These are phyloP conservation scores for Griposia aprilina DNA, from an alignment of 2,888 invertebrate species.

Conservation along the genomic window DNA sequence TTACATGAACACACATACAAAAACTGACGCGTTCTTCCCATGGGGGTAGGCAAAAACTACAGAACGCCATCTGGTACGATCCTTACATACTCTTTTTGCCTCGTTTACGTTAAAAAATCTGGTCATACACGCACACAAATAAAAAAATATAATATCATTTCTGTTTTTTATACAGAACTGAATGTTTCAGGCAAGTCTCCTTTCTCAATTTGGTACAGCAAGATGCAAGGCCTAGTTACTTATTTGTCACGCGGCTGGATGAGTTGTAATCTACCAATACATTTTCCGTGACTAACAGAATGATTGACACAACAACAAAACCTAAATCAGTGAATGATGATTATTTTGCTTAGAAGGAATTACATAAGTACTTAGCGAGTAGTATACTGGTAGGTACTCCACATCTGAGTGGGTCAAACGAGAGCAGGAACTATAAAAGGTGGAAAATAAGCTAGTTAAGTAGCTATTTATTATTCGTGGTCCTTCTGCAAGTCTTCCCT, in stretches of 20 bases:
- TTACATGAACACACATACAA: too few species aligned
- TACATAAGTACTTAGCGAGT: background rate
- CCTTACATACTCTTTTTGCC: too few species aligned
- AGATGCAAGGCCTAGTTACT: background rate
- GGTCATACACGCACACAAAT: too few species aligned
- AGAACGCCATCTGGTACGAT: too few species aligned
- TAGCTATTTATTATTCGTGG: background rate
- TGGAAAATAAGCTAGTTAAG: background rate
- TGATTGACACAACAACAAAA: background rate
- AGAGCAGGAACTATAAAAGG: background rate
- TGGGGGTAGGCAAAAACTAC: too few species aligned
- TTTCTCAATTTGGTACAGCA: background rate
- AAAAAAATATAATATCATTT: too few species aligned
- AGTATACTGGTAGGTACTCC: too few species aligned
- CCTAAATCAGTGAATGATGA: background rate
- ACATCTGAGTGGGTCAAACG: background rate
- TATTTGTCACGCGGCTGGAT: background rate
- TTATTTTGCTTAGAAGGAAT: background rate
- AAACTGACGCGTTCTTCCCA: too few species aligned
- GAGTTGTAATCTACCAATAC: background rate
- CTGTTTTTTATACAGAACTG: too few species aligned
- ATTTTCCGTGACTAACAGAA: background rate
- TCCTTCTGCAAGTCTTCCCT: constrained; percentile 11
- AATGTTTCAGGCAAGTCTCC: background rate
- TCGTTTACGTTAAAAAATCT: too few species aligned